These are phyloP conservation scores for Gobius niger DNA, from an alignment of 2,113 vertebrate species.

Conservation along the genomic window DNA sequence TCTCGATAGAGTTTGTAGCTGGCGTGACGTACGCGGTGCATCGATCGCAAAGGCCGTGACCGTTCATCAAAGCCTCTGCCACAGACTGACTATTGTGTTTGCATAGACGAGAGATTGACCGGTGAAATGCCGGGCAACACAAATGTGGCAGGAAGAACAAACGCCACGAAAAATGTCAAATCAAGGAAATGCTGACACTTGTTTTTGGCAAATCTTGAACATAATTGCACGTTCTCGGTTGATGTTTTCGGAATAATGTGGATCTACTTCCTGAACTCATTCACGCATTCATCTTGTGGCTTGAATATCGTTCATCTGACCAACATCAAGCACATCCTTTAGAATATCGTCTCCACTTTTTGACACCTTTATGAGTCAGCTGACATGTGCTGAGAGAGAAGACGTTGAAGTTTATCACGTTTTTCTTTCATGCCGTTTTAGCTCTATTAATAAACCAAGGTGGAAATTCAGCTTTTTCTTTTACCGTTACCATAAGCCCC, in stretches of 20 bases:
- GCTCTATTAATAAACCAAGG: no score
- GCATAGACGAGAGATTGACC: background rate
- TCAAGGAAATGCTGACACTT: background rate
- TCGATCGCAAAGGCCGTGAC: background rate
- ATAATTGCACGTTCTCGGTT: no score
- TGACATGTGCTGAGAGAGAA: no score
- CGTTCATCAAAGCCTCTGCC: background rate
- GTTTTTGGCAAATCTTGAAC: no score
- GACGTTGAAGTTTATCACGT: no score
- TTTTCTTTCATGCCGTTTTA: no score
- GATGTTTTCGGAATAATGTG: no score
- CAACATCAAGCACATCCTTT: background rate
- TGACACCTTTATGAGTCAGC: no score
- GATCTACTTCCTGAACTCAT: no score
- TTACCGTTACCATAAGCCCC: no score
- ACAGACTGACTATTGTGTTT: constrained; percentile 3
- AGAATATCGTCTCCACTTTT: background rate
- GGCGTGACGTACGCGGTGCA: background rate
- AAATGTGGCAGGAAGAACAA: background rate
- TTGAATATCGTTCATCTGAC: background rate
- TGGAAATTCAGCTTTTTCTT: no score
- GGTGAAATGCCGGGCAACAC: background rate
- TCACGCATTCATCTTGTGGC: no score
- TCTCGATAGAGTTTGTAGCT: background rate
- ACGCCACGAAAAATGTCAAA: background rate